Evolutionary conservation across 1,140 invertebrate species (phyloP).

Genomic region (Thaumatotibia leucotreta): DNA sequence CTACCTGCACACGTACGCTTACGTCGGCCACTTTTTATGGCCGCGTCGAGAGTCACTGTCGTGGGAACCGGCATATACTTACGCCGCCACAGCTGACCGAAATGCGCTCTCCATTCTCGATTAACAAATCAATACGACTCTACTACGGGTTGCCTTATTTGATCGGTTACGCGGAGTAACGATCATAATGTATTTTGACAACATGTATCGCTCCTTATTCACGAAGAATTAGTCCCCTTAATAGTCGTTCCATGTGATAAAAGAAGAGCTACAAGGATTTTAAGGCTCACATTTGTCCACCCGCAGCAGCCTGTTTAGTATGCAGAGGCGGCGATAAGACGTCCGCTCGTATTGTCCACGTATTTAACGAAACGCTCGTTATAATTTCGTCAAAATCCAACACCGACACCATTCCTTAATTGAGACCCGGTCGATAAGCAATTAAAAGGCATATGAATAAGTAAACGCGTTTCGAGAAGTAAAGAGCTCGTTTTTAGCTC

Average conservation of each 20-base stretch:
- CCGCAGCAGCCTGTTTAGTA: conserved; percentile 46
- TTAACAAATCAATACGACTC: conserved; percentile 74
- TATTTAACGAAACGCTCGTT: conserved; percentile 51
- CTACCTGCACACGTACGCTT: conserved; percentile 66
- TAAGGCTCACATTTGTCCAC: conserved; percentile 38
- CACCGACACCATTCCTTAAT: conserved; percentile 47
- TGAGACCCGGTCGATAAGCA: conserved; percentile 23
- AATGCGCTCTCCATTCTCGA: conserved; percentile 76
- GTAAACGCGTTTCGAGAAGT: conserved; percentile 10
- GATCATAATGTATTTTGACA: conserved; percentile 50
- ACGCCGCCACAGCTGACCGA: conserved; percentile 71
- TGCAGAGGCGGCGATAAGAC: conserved; percentile 51
- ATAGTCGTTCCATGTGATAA: conserved; percentile 27
- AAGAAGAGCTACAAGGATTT: conserved; percentile 17
- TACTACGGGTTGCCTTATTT: conserved; percentile 58
- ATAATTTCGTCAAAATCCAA: conserved; percentile 66
- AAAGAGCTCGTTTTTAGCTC: conserved; percentile 29
- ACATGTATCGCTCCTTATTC: conserved; percentile 42
- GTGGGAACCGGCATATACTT: conserved; percentile 73
- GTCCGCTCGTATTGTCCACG: conserved; percentile 53
- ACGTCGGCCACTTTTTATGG: conserved; percentile 68
- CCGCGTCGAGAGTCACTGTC: conserved; percentile 72
- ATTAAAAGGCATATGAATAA: conserved; percentile 9
- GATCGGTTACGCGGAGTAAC: conserved; percentile 37
- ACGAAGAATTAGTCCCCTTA: conserved; percentile 22